These are phyloP conservation scores for Siniperca chuatsi DNA, from an alignment of 2,113 vertebrate genomes.

Conservation along the genomic window DNA sequence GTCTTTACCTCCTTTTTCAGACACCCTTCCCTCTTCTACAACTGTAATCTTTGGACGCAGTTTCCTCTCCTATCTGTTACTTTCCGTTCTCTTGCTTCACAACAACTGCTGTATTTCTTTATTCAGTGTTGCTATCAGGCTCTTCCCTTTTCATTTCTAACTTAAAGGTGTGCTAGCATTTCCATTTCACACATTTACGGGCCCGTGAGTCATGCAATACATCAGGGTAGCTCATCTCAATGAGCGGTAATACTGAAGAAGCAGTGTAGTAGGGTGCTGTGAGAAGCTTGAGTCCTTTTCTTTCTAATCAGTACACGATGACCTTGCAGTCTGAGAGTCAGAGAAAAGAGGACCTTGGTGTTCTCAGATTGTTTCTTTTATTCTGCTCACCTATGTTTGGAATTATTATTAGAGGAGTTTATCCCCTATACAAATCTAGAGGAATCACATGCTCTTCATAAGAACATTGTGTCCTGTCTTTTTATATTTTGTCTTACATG, in stretches of 20 bases:
- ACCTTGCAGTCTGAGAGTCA: conserved; percentile 11
- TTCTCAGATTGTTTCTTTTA: conserved; percentile 12
- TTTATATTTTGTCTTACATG: not conserved
- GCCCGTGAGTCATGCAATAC: conserved; percentile 25
- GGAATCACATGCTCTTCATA: not conserved
- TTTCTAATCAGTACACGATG: not conserved
- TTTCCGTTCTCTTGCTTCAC: not conserved
- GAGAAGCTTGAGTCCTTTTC: conserved; percentile 17
- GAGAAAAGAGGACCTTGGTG: conserved; percentile 46
- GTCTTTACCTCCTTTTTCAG: not conserved
- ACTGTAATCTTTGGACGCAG: conserved; percentile 1
- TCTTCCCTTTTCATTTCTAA: conserved; percentile 6
- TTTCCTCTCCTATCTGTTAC: conserved; percentile 13
- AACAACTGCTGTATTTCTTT: conserved; percentile 18
- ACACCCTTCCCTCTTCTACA: not conserved
- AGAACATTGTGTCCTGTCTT: not conserved
- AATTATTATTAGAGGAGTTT: not conserved
- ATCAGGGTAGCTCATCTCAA: conserved; percentile 17
- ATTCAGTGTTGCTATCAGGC: not conserved
- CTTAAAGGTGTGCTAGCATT: conserved; percentile 19
- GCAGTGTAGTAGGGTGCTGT: not conserved
- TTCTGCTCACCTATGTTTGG: not conserved
- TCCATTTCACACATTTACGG: conserved; percentile 30
- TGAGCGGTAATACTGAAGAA: conserved; percentile 4
- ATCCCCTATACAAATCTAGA: not conserved